Evolutionary conservation across 2,888 invertebrate genomes (phyloP).

Genomic region (Alitta virens): DNA sequence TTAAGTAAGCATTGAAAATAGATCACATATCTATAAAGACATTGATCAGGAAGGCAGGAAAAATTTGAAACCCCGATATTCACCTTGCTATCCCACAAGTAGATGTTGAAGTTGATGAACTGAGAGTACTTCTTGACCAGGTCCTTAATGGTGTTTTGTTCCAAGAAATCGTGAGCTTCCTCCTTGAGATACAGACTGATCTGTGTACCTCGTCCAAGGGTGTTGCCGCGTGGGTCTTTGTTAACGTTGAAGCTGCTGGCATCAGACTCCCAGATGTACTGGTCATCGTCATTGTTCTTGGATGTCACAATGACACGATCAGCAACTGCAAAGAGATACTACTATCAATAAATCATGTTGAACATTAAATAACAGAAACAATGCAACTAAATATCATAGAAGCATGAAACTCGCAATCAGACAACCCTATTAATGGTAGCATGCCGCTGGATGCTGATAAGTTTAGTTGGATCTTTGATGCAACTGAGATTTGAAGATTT

Average conservation of each 20-base stretch:
- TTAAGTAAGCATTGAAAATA: too few relatives aligned
- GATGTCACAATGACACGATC: constrained; percentile 93
- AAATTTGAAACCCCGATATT: too few relatives aligned
- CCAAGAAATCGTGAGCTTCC: constrained; percentile 93
- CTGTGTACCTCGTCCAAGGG: constrained; percentile 85
- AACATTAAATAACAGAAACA: too few relatives aligned
- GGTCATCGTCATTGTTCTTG: constrained; percentile 82
- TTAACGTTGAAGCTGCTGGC: constrained; percentile 83
- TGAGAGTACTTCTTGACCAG: constrained; percentile 97
- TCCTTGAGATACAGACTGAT: constrained; percentile 90
- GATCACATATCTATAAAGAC: too few relatives aligned
- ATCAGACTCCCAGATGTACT: constrained; percentile 98
- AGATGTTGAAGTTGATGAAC: constrained; percentile 99
- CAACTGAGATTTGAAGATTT: too few relatives aligned
- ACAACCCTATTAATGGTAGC: too few relatives aligned
- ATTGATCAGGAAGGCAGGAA: too few relatives aligned
- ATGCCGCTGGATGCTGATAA: too few relatives aligned
- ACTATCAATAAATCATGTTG: too few relatives aligned
- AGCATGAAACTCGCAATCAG: too few relatives aligned
- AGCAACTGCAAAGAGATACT: constrained; percentile 71
- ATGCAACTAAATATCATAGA: too few relatives aligned
- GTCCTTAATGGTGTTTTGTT: constrained; percentile 83
- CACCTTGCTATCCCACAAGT: constrained; percentile 80
- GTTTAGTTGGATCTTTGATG: too few relatives aligned
- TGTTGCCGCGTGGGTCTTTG: constrained; percentile 91